Evolutionary conservation across 2,113 vertebrate genomes (phyloP).

Genomic region (Pycnonotus jocosus): DNA sequence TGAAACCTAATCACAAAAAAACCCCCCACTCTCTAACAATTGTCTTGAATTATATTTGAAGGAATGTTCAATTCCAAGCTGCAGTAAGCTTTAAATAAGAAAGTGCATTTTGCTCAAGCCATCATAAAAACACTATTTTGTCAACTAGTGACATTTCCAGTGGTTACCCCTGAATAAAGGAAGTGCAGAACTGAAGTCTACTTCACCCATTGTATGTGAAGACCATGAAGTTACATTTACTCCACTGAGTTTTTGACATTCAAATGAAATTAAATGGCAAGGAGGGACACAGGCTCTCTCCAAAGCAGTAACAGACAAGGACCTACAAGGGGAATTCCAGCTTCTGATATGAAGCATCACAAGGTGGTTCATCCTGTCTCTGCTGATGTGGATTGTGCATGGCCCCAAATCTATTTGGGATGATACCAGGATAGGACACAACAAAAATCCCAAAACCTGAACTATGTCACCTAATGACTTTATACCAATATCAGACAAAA

Average conservation of each 20-base stretch:
- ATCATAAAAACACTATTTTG: background rate
- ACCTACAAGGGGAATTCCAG: background rate
- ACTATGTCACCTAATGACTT: background rate
- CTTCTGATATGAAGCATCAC: background rate
- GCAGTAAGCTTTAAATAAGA: background rate
- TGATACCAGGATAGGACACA: background rate
- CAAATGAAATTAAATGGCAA: background rate
- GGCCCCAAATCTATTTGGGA: background rate
- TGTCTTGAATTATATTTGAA: background rate
- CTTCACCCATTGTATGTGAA: background rate
- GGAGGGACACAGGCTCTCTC: background rate
- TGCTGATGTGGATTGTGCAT: background rate
- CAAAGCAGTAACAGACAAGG: background rate
- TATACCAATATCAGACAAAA: background rate
- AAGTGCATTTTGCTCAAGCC: background rate
- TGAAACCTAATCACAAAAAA: background rate
- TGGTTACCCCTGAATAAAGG: background rate
- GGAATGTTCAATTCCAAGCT: background rate
- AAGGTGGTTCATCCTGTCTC: background rate
- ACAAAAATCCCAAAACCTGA: background rate
- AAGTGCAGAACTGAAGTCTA: background rate
- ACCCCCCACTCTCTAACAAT: background rate
- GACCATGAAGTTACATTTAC: background rate
- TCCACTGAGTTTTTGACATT: background rate
- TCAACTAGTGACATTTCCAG: background rate